Evolutionary conservation across 2,113 vertebrate genomes (phyloP), one percentile per base, ranked within the genome.

Genomic region (Tinamus guttatus): DNA sequence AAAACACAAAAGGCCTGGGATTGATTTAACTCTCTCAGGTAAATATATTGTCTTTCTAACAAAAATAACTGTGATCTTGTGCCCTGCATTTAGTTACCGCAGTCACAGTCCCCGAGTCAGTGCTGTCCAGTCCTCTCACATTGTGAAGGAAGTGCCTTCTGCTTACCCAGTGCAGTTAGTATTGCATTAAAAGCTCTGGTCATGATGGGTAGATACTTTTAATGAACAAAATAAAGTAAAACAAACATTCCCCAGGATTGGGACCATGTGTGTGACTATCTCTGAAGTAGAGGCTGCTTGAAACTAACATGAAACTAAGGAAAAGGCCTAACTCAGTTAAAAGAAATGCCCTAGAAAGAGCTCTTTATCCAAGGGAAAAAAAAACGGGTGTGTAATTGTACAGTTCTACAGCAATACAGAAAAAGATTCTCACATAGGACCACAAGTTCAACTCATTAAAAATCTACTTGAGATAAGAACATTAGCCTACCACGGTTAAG

Each of bases 101-200:
- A 13, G 7, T 9, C 7, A 30, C 7, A 30, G 69, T 73, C 13
- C 8, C 21, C n/a, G 1, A 1, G n/a, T 69, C 68, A 74, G 30
- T 15, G 11, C 64, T 34, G 4, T 54, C 32, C 15, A 2, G 3
- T 3, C 89, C 20, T 43, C 22, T 17, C 32, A 74, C 16, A 2
- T 2, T 13, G 68, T 12, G 52, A 56, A 40, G 25, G 92, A 43
- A 27, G 5, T 74, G 20, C 5, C 54, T 45, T 81, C 17, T 24
- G 22, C 40, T 67, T n/a, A 13, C 5, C 1, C 0, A 5, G 6
- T 36, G 22, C 27, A 49, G 27, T 82, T 27, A 24, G 7, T 10
- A 43, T 40, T 85, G 32, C 38, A 76, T 19, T 69, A 71, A 9
- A 22, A 49, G 8, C 56, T 63, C 28, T 81, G 41, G 7, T 54